Evolutionary conservation across 1,140 invertebrate species (phyloP).

Genomic region (Globodera rostochiensis): DNA sequence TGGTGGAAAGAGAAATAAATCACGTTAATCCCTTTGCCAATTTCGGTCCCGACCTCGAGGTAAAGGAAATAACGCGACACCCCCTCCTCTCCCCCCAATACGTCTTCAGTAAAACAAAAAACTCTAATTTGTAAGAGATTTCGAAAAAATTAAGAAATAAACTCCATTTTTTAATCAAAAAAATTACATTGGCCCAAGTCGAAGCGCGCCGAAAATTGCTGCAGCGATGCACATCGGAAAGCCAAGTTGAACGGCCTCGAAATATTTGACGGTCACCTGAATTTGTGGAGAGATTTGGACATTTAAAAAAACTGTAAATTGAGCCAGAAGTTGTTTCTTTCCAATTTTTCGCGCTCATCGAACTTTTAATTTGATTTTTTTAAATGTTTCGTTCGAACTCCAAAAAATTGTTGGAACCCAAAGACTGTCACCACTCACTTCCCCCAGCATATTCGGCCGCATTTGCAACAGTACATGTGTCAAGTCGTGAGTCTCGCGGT

Average conservation of each 20-base stretch:
- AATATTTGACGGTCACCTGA: slow-evolving; percentile 70
- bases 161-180: too few species aligned
- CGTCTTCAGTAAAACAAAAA: too few species aligned
- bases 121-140: too few species aligned
- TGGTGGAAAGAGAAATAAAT: too few species aligned
- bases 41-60: too few species aligned
- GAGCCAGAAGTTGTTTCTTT: neutral
- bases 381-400: neutral
- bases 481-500: slow-evolving; percentile 92
- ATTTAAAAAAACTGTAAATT: neutral
- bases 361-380: too few species aligned
- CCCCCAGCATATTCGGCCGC: slow-evolving; percentile 92
- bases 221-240: slow-evolving; percentile 68
- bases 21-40: too few species aligned
- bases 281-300: neutral
- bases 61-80: too few species aligned
- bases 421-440: slow-evolving; percentile 68
- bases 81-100: too few species aligned
- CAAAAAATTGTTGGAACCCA: slow-evolving; percentile 70
- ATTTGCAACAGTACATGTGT: slow-evolving; percentile 85
- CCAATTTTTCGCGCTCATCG: too few species aligned
- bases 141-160: too few species aligned
- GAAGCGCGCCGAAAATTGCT: slow-evolving; percentile 67
- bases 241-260: slow-evolving; percentile 65
- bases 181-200: slow-evolving; percentile 68